phyloP scores from a whole-genome alignment of 2,797 vertebrate species.

The Alcedo quadribrachys region DNA sequence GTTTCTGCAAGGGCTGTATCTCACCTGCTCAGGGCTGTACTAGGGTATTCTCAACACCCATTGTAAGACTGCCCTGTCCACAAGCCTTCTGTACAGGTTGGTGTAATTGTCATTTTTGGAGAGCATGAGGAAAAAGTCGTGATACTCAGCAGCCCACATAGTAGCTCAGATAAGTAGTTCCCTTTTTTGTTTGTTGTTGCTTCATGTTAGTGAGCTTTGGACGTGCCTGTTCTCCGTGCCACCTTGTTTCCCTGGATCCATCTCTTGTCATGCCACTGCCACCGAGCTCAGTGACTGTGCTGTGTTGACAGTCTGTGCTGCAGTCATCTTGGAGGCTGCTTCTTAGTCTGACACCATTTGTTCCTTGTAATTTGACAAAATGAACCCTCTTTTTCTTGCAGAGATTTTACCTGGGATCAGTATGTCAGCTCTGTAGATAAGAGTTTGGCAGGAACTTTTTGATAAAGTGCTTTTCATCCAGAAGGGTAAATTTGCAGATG shows the following conservation, averaged over 20 bases:
- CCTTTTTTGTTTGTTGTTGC: not conserved
- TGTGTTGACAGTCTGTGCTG: not conserved
- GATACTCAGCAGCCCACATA: not conserved
- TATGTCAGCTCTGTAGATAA: not conserved
- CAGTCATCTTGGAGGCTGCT: not conserved
- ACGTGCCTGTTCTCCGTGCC: not conserved
- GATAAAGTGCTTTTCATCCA: slow-evolving; percentile 4
- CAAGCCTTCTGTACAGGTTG: not conserved
- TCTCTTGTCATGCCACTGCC: not conserved
- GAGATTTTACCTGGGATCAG: not conserved
- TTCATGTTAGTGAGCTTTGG: not conserved
- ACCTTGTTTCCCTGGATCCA: not conserved
- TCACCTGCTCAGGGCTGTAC: not conserved
- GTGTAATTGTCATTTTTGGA: not conserved
- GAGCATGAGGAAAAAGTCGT: not conserved
- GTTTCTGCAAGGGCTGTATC: not conserved
- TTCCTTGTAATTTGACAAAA: not conserved
- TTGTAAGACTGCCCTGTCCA: not conserved
- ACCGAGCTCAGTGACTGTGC: not conserved
- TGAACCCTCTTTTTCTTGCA: not conserved
- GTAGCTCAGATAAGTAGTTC: not conserved
- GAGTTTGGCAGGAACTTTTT: slow-evolving; percentile 30
- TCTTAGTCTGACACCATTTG: not conserved
- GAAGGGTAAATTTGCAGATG: not conserved
- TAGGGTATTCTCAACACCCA: not conserved